Percentiles rank a stretch among this genome's conserved stretches.
Evolutionary conservation across 2,888 invertebrate genomes (phyloP).

Genomic region (Hybos culiciformis): DNA sequence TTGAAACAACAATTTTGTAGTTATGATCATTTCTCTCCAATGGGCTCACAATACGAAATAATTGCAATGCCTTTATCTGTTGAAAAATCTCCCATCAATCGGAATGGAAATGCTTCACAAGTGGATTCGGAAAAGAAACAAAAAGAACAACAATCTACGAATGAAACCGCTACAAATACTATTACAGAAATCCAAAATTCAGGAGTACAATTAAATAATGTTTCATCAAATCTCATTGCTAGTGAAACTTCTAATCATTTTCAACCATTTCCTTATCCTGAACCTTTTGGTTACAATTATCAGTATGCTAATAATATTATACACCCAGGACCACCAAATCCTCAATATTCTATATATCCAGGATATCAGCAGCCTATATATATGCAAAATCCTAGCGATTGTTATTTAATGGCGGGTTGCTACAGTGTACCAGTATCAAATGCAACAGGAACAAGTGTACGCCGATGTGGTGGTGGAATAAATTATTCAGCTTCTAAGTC

Average conservation of each 20-base stretch:
- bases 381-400: too few species aligned
- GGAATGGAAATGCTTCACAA: not conserved
- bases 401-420: not conserved
- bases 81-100: constrained; percentile 19
- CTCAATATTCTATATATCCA: not conserved
- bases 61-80: constrained; percentile 19
- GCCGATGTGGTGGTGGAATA: constrained; percentile 15
- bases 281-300: constrained; percentile 7
- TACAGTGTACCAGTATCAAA: not conserved
- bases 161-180: constrained; percentile 5
- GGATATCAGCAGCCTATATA: too few species aligned
- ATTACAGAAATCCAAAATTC: not conserved
- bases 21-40: constrained; percentile 22
- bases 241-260: not conserved
- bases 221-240: constrained; percentile 2
- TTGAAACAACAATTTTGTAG: constrained; percentile 21
- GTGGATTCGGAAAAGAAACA: not conserved
- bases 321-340: constrained; percentile 1
- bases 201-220: not conserved
- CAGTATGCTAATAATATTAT: constrained; percentile 9
- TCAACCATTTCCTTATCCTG: constrained; percentile 3
- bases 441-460: constrained; percentile 1
- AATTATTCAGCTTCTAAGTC: constrained; percentile 25
- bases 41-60: constrained; percentile 15
- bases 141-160: constrained; percentile 1